Base-by-base conservation (phyloP, 2,797 vertebrate genomes). In the Acrocephalus scirpaceus region DNA sequence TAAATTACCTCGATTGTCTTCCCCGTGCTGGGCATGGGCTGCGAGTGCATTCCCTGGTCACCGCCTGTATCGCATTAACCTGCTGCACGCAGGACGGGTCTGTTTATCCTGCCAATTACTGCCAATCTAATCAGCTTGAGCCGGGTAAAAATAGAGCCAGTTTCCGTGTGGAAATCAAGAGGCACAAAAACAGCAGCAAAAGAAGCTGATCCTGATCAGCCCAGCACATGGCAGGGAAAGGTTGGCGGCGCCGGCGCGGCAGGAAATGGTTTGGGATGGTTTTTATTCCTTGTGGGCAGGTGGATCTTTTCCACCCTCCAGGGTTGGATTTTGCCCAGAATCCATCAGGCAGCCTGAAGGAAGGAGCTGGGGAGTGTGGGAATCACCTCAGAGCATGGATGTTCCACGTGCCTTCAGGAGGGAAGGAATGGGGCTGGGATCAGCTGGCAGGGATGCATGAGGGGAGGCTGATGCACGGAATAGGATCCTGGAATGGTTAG, bases 41-140 rank as follows among this genome's bases (percentile, higher is more conserved):
- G 72, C 94, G 92, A 78, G 91, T 38, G 38, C 88, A 77, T 29
- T 57, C 90, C 40, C 91, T 78, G 93, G 96, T 73, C 86, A 92
- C 79, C 12, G 84, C 86, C 74, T 80, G 94, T 56, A 96, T 96
- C 72, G 86, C 95, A 76, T 96, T 74, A 93, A 96, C 92, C 71
- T 16, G 95, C 93, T 96, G 94, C 70, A 92, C 86, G 38, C 95
- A 86, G 90, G 91, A 91, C 80, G 95, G 81, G 84, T 65, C 92
- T 97, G 91, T 97, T 97, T 87, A 95, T 95, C 96, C 79, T 82
- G 96, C 97, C 97, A 97, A 90, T 98, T 97, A 96, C 94, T 92
- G 95, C 72, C 92, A 97, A 97, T 96, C 90, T 94, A 92, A 97
- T 97, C 96, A 90, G 86, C 96, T 88, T 94, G 91, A 90, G 96